Evolutionary conservation across 2,797 vertebrate species (phyloP).

Genomic region (Chelmon rostratus): DNA sequence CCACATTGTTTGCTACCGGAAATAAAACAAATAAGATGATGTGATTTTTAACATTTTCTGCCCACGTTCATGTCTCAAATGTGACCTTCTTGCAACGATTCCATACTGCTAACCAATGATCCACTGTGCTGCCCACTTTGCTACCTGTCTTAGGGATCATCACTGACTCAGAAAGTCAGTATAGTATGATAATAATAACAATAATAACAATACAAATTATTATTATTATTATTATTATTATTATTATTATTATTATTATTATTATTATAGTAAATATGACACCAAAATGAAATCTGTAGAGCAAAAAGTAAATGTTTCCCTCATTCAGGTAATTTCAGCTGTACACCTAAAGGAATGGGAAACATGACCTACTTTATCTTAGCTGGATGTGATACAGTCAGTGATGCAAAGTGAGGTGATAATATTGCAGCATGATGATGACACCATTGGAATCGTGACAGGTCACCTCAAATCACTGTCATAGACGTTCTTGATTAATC

Average conservation of each 20-base stretch:
- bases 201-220: too few relatives aligned
- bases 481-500: constrained; percentile 2
- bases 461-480: constrained; percentile 6
- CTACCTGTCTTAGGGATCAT: not conserved
- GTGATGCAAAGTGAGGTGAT: not conserved
- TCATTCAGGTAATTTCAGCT: not conserved
- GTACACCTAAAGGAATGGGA: not conserved
- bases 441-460: constrained; percentile 9
- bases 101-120: not conserved
- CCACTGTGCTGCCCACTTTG: not conserved
- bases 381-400: not conserved
- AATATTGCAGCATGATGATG: not conserved
- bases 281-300: not conserved
- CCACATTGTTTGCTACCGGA: too few relatives aligned
- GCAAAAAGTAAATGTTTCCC: not conserved
- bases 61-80: not conserved
- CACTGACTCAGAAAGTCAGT: too few relatives aligned
- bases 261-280: too few relatives aligned
- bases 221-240: too few relatives aligned
- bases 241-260: too few relatives aligned
- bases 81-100: not conserved
- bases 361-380: not conserved
- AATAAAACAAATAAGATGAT: not conserved
- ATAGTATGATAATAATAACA: too few relatives aligned
- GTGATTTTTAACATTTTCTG: not conserved